Evolutionary conservation across 2,797 vertebrate genomes (phyloP), one percentile per base, ranked within the genome.

Genomic region (Bryconaethiops microstoma): DNA sequence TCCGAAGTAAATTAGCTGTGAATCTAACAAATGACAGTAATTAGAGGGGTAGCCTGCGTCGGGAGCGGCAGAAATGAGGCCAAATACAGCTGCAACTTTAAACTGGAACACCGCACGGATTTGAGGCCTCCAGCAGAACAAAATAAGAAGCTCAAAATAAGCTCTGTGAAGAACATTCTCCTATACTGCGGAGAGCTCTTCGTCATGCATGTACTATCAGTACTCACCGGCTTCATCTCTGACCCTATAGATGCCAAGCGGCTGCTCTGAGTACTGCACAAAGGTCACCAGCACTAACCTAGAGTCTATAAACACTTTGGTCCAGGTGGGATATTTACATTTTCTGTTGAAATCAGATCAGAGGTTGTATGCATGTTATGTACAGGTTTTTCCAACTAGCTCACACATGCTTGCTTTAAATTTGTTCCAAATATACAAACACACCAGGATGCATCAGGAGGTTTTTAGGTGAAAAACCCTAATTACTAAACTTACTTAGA

Each of bases 21-120:
- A 93, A 92, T 89, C 88, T 90, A 93, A 93, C 90, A 94, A 94
- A 94, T 94, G 91, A 88, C 90, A 85, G 90, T 88, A 93, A 94
- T 93, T 94, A 94, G 89, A 83, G 80, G 82, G 87, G 79, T 88
- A 90, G 87, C 84, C 83, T 89, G 83, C 57, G 83, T 76, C 81
- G 74, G 86, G 86, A 86, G 88, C 90, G 82, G 84, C 83, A 85
- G 88, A 91, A 94, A 93, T 85, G 86, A 91, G 91, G 90, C 87
- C 91, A 91, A 81, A 88, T 77, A 88, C 83, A 87, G 79, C 75
- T 81, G 74, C 74, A 78, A 63, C 74, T 68, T 45, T 90, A 35
- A 90, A 91, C 77, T 91, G 83, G 90, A 92, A 87, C 88, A 90
- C 82, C 82, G 82, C 79, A 88, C 85, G 73, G 77, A 45, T 78